These are phyloP conservation scores for Oreocharis arfaki DNA, from an alignment of 2,113 vertebrate genomes.

Conservation along the genomic window DNA sequence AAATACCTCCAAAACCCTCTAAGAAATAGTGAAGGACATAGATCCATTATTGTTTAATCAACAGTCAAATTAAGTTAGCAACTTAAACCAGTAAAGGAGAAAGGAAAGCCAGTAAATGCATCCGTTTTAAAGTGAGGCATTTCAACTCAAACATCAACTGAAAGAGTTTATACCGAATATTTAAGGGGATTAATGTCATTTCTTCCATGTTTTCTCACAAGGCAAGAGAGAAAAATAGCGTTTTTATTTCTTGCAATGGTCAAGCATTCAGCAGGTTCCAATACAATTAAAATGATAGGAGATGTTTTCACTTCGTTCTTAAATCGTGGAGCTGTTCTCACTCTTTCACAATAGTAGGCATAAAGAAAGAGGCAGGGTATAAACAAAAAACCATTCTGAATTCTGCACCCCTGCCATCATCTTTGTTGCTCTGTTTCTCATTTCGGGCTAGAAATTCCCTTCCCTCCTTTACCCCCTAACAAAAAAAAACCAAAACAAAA, in stretches of 20 bases:
- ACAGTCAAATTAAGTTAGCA: not conserved
- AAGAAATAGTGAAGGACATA: not conserved
- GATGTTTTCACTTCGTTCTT: not conserved
- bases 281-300: not conserved
- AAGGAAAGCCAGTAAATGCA: not conserved
- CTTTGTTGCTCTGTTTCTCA: not conserved
- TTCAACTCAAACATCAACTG: not conserved
- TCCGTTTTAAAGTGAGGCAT: not conserved
- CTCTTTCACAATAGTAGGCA: not conserved
- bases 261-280: not conserved
- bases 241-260: not conserved
- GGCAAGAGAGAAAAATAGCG: not conserved
- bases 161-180: not conserved
- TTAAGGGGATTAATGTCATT: not conserved
- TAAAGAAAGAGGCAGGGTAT: not conserved
- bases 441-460: not conserved
- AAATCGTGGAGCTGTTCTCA: not conserved
- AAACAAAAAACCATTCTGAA: not conserved
- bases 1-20: not conserved
- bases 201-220: not conserved
- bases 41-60: not conserved
- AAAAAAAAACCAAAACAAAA: not conserved
- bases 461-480: not conserved
- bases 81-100: not conserved
- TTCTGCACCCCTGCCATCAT: not conserved